phyloP scores from a whole-genome alignment of 2,888 invertebrate species.

The Lycophotia porphyrea region DNA sequence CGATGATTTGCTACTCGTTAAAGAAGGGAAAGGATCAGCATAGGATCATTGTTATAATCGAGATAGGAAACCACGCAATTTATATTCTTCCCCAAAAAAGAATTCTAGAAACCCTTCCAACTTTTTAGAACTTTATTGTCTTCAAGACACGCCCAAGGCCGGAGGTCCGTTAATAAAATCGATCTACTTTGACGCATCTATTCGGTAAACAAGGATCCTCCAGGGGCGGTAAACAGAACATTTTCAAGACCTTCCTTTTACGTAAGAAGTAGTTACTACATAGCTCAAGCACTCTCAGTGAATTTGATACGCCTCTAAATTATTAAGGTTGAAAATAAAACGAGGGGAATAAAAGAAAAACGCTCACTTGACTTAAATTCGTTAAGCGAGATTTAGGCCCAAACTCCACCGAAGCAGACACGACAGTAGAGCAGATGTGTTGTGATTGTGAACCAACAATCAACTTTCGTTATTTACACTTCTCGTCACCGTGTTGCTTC shows the following conservation, averaged over 20 bases:
- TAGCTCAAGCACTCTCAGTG: constrained; percentile 1
- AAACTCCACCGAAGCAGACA: background rate
- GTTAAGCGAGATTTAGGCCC: background rate
- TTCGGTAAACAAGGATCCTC: constrained; percentile 45
- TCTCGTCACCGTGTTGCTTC: background rate
- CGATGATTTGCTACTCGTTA: background rate
- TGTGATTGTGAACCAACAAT: background rate
- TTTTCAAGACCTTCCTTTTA: constrained; percentile 28
- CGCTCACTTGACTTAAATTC: background rate
- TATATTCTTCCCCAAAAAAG: background rate
- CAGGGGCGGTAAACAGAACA: constrained; percentile 26
- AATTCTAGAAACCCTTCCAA: constrained; percentile 3
- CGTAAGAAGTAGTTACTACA: constrained; percentile 1
- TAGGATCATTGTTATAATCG: background rate
- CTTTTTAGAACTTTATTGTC: constrained; percentile 16
- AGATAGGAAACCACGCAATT: background rate
- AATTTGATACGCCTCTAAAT: constrained; percentile 4
- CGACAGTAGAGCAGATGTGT: background rate
- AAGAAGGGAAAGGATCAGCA: background rate
- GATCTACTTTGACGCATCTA: constrained; percentile 41
- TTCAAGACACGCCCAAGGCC: constrained; percentile 38
- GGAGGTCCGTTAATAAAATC: constrained; percentile 39
- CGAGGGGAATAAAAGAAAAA: background rate
- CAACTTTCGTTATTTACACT: background rate
- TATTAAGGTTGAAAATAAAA: constrained; percentile 5